Evolutionary conservation across 2,113 vertebrate species (phyloP).

Genomic region (Cynopterus brachyotis): DNA sequence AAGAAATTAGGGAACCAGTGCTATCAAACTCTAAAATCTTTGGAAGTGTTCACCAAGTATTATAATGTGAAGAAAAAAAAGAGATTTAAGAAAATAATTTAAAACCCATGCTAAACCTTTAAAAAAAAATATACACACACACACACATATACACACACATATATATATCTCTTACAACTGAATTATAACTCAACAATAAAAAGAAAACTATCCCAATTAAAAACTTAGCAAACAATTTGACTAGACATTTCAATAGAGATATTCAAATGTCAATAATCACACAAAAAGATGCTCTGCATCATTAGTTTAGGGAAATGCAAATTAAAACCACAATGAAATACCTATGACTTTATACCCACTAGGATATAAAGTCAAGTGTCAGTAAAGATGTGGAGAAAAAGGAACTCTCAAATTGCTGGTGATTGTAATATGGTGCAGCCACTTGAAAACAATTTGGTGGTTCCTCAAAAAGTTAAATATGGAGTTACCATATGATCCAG

Average conservation of each 20-base stretch:
- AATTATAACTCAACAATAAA: constrained; percentile 32
- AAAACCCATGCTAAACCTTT: background rate
- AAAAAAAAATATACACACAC: no score
- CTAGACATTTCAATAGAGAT: background rate
- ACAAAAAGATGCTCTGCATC: background rate
- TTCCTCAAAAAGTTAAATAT: background rate
- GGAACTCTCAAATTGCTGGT: background rate
- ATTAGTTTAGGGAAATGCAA: background rate
- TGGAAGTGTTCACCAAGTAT: background rate
- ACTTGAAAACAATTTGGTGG: background rate
- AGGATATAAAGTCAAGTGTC: background rate
- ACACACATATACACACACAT: no score
- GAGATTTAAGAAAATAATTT: constrained; percentile 8
- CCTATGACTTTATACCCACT: background rate
- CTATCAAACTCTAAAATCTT: constrained; percentile 16
- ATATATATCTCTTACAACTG: background rate
- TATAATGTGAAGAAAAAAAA: background rate
- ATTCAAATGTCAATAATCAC: background rate
- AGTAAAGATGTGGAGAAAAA: background rate
- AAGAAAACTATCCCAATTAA: constrained; percentile 14
- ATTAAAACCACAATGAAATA: background rate
- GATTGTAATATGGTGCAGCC: background rate
- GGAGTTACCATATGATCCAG: background rate
- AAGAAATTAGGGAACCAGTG: background rate
- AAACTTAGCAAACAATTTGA: background rate